phyloP scores from a whole-genome alignment of 2,888 invertebrate genomes.

The Lasioglossum calceatum region DNA sequence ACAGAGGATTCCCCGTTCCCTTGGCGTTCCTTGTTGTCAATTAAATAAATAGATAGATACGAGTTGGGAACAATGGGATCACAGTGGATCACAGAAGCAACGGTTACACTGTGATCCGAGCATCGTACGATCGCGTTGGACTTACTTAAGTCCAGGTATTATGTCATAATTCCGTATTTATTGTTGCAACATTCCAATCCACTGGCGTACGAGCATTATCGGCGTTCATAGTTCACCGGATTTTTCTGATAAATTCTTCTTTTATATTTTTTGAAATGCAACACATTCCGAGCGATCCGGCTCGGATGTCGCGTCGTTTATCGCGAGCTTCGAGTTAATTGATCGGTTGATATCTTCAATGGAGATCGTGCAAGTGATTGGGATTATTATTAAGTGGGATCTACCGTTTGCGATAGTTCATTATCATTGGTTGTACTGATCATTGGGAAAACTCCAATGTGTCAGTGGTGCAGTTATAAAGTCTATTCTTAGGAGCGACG shows the following conservation, averaged over 20 bases:
- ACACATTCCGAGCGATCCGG: not conserved
- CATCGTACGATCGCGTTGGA: not conserved
- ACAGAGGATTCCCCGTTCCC: not conserved
- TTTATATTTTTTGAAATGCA: not conserved
- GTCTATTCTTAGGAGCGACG: not conserved
- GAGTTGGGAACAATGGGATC: not conserved
- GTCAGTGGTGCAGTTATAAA: not conserved
- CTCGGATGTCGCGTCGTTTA: not conserved
- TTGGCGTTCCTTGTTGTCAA: not conserved
- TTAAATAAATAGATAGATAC: not conserved
- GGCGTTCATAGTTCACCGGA: no score
- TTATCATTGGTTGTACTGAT: no score
- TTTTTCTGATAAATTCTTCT: not conserved
- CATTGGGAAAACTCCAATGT: not conserved
- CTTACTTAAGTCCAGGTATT: not conserved
- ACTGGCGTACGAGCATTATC: not conserved
- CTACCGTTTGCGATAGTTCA: not conserved
- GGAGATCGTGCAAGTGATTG: not conserved
- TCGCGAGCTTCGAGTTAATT: not conserved
- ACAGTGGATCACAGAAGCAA: not conserved
- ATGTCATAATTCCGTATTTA: not conserved
- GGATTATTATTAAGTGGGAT: no score
- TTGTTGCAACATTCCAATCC: not conserved
- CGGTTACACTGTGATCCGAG: not conserved
- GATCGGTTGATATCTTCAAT: not conserved